These are phyloP conservation scores for Chalcosyrphus nemorum DNA, from an alignment of 2,888 invertebrate species.

Conservation along the genomic window DNA sequence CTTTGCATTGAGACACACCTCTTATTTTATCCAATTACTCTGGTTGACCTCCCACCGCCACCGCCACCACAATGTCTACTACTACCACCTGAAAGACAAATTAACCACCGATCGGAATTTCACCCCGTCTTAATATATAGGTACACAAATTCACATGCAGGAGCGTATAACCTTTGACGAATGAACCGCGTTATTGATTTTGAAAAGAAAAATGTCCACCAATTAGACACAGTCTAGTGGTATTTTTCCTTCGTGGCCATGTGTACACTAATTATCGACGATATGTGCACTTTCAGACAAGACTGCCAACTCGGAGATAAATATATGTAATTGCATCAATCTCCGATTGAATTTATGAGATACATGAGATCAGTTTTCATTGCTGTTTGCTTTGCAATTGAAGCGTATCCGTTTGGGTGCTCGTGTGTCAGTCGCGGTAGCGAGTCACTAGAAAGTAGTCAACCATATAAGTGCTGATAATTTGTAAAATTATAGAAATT, in stretches of 20 bases:
- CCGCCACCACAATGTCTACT: background rate
- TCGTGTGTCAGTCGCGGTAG: background rate
- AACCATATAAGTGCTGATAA: constrained; percentile 28
- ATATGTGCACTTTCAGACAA: background rate
- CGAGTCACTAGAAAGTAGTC: background rate
- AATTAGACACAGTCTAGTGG: constrained; percentile 31
- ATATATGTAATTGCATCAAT: constrained; percentile 52
- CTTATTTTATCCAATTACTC: constrained; percentile 15
- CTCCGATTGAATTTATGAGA: constrained; percentile 22
- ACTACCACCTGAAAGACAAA: background rate
- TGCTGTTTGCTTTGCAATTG: constrained; percentile 15
- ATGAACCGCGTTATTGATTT: constrained; percentile 38
- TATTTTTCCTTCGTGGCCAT: background rate
- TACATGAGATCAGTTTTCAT: constrained; percentile 15
- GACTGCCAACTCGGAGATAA: background rate
- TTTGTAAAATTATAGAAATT: constrained; percentile 29
- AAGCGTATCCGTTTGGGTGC: background rate
- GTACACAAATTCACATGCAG: background rate
- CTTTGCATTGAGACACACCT: constrained; percentile 7
- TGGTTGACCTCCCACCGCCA: background rate
- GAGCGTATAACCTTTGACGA: constrained; percentile 40
- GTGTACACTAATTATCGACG: constrained; percentile 19
- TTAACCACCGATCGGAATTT: constrained; percentile 12
- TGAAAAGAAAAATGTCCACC: constrained; percentile 29
- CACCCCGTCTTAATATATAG: background rate